These are phyloP conservation scores for Amia ocellicauda DNA, from an alignment of 2,113 vertebrate species.

Conservation along the genomic window DNA sequence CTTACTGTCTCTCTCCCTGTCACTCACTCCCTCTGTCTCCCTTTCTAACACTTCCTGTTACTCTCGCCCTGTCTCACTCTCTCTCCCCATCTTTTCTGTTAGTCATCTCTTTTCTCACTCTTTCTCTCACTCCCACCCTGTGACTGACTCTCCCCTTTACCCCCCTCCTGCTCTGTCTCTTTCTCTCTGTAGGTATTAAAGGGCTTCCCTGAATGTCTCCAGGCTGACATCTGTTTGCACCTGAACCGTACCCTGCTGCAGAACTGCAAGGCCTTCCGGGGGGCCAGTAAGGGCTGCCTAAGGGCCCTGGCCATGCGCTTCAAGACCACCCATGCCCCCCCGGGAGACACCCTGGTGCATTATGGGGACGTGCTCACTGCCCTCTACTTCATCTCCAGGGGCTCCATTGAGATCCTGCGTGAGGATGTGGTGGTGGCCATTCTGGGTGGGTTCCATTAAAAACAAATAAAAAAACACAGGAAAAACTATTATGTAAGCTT, in stretches of 20 bases:
- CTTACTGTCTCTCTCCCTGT: background rate
- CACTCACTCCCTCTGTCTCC: slow-evolving; percentile 3
- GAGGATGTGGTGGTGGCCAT: slow-evolving; percentile 95
- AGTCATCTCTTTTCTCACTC: background rate
- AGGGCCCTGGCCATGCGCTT: slow-evolving; percentile 91
- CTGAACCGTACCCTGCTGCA: slow-evolving; percentile 89
- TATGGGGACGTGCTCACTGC: slow-evolving; percentile 90
- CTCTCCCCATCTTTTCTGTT: background rate
- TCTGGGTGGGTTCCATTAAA: slow-evolving; percentile 75
- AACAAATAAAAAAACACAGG: too few relatives aligned
- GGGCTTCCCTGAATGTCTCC: slow-evolving; percentile 95
- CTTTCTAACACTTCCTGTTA: too few relatives aligned
- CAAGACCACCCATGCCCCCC: slow-evolving; percentile 89
- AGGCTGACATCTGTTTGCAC: slow-evolving; percentile 96
- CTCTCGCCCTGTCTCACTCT: too few relatives aligned
- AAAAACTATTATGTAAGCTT: too few relatives aligned
- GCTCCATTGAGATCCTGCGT: slow-evolving; percentile 93
- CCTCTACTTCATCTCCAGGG: slow-evolving; percentile 94
- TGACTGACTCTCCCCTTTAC: too few relatives aligned
- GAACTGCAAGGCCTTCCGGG: slow-evolving; percentile 88
- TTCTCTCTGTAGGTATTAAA: slow-evolving; percentile 80
- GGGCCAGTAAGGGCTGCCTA: slow-evolving; percentile 93
- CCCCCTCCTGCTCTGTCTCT: background rate
- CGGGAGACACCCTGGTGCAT: slow-evolving; percentile 93
- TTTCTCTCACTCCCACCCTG: background rate